Base-by-base conservation (phyloP, 2,113 vertebrate species). In the Columbina picui region DNA sequence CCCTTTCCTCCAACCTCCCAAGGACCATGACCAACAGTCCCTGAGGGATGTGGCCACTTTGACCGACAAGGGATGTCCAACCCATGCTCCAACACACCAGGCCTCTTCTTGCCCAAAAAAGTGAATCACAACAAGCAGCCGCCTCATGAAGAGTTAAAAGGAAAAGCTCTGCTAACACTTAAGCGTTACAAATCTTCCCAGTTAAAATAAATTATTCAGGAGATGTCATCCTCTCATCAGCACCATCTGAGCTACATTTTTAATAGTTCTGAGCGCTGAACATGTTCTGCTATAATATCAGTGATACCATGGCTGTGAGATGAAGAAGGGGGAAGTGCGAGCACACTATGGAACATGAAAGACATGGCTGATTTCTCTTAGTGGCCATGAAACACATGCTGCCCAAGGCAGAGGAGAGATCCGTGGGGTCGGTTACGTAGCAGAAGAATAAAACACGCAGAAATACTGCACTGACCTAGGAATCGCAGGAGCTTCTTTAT, bases 131-230 rank as follows among this genome's bases (percentile, higher is more conserved):
- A 67, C 15, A 34, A 82, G 89, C 70, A 78, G 57, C n/a, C 0
- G 0, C 49, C 61, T 26, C 70, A 21, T 12, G 14, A 84, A 73
- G 91, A 64, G 87, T 87, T 94, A 91, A 94, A 92, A 67, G 0
- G 0, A 74, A 70, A 45, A 45, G 53, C 69, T 85, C 80, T n/a
- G 55, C 68, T 87, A 74, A 52, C 19, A 30, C 67, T 79, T 67
- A 84, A 84, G 59, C 10, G 6, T 74, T 79, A 90, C 90, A 94
- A 71, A 87, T 91, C 87, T 81, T 68, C 34, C 41, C 84, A 68
- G 92, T 59, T 65, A 49, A 85, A 93, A 90, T 96, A 93, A 91
- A 95, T 94, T 89, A 97, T 96, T 96, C 90, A 95, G 90, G 93
- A 95, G 79, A 88, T 93, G 89, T 88, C 93, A 87, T 29, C 78